phyloP scores from a whole-genome alignment of 2,797 vertebrate genomes.

The Pempheris klunzingeri region DNA sequence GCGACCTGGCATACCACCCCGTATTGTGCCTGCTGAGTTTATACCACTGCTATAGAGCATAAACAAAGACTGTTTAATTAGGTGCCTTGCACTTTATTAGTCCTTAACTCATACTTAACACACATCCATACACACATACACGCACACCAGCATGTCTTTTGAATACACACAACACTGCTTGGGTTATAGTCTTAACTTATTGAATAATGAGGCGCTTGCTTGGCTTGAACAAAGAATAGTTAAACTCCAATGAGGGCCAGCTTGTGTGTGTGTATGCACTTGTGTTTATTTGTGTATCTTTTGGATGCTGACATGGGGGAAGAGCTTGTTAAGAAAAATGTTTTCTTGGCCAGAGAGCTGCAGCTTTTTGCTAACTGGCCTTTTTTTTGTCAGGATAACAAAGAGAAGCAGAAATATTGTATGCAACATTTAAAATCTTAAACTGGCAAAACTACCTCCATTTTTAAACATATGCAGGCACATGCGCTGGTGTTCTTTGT shows the following conservation, averaged over 20 bases:
- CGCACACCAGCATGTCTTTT: conserved; percentile 49
- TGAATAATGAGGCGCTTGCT: conserved; percentile 78
- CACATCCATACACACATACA: conserved; percentile 47
- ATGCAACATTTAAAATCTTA: conserved; percentile 56
- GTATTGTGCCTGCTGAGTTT: conserved; percentile 78
- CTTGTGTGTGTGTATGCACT: conserved; percentile 42
- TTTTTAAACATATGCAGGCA: conserved; percentile 59
- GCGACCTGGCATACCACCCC: conserved; percentile 73
- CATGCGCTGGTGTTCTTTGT: conserved; percentile 57
- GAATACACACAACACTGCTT: conserved; percentile 54
- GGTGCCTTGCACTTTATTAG: conserved; percentile 83
- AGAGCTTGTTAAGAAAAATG: conserved; percentile 75
- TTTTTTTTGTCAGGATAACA: conserved; percentile 65
- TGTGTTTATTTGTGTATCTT: conserved; percentile 54
- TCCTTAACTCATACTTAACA: conserved; percentile 83
- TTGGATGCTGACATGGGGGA: conserved; percentile 63
- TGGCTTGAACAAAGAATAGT: conserved; percentile 69
- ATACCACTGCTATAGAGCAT: conserved; percentile 76
- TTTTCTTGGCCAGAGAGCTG: conserved; percentile 73
- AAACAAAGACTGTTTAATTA: conserved; percentile 89
- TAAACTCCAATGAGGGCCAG: conserved; percentile 69
- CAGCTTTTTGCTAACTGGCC: conserved; percentile 68
- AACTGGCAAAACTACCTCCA: conserved; percentile 31
- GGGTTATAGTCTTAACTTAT: conserved; percentile 69
- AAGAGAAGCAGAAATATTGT: conserved; percentile 58